phyloP scores from a whole-genome alignment of 2,888 invertebrate species.

The Erebia aethiops region DNA sequence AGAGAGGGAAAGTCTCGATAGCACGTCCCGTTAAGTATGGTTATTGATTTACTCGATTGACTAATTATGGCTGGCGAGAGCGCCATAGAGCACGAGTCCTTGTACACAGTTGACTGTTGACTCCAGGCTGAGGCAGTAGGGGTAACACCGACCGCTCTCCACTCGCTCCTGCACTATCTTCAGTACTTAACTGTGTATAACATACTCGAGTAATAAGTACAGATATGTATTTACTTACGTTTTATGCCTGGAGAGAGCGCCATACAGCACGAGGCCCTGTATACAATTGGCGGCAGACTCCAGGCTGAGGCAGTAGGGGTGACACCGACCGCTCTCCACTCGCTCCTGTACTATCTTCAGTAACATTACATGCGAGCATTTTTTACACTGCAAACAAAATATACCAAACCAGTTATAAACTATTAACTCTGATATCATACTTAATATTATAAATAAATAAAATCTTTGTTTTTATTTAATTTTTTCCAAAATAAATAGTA shows the following conservation, averaged over 20 bases:
- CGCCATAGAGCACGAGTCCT: slow-evolving; percentile 73
- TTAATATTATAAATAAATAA: too few species aligned
- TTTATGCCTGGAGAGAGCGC: slow-evolving; percentile 59
- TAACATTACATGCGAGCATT: slow-evolving; percentile 75
- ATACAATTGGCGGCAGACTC: slow-evolving; percentile 85
- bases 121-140: slow-evolving; percentile 89
- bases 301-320: slow-evolving; percentile 89
- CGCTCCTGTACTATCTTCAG: slow-evolving; percentile 83
- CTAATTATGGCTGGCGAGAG: slow-evolving; percentile 53
- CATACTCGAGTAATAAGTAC: background rate
- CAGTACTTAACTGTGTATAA: slow-evolving; percentile 76
- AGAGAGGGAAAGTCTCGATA: too few species aligned
- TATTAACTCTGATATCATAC: too few species aligned
- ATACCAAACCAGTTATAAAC: background rate
- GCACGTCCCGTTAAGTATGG: too few species aligned
- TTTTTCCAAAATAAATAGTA: too few species aligned
- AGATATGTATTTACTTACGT: slow-evolving; percentile 60
- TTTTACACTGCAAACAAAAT: slow-evolving; percentile 45
- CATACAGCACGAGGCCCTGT: slow-evolving; percentile 73
- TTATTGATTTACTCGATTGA: too few species aligned
- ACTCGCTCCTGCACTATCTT: slow-evolving; percentile 83
- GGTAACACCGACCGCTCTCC: slow-evolving; percentile 84
- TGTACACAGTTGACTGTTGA: slow-evolving; percentile 81
- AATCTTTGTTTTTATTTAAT: too few species aligned
- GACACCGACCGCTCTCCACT: slow-evolving; percentile 81